Conservation (phyloP, 2,113 vertebrate species). For the Oryzias javanicus region DNA sequence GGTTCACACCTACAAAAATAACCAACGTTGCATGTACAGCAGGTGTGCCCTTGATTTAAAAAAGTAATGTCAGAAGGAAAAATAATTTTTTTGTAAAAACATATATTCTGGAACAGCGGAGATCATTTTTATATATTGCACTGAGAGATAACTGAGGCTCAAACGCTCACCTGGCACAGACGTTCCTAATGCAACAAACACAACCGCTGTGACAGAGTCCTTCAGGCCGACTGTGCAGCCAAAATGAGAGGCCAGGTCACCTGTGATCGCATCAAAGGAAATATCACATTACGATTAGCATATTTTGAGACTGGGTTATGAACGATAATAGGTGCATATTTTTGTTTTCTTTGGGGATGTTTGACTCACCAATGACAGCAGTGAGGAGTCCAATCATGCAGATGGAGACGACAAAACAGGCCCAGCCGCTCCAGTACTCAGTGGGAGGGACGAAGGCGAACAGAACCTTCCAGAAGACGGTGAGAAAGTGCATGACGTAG, state of each 20-base stretch:
- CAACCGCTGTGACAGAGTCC: slow-evolving; percentile 95
- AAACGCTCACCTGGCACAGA: slow-evolving; percentile 89
- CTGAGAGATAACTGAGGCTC: no score
- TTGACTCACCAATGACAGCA: slow-evolving; percentile 81
- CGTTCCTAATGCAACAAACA: slow-evolving; percentile 94
- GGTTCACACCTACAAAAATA: no score
- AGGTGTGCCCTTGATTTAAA: no score
- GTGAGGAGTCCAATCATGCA: slow-evolving; percentile 96
- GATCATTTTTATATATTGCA: no score
- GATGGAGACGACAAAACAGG: slow-evolving; percentile 97
- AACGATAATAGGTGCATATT: background rate
- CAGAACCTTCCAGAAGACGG: slow-evolving; percentile 99
- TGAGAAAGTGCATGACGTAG: slow-evolving; percentile 99
- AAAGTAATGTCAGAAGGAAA: no score
- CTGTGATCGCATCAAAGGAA: slow-evolving; percentile 47
- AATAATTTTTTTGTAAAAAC: no score
- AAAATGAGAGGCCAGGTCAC: slow-evolving; percentile 94
- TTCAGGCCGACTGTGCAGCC: slow-evolving; percentile 98
- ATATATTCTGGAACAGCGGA: no score
- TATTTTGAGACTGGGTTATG: background rate
- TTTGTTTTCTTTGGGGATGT: background rate
- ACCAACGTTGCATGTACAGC: no score
- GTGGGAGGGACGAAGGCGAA: slow-evolving; percentile 98
- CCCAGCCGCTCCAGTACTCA: slow-evolving; percentile 99
- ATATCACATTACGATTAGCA: background rate